These are phyloP conservation scores for Priocnemis perturbator DNA, from an alignment of 2,888 invertebrate genomes.

Conservation along the genomic window DNA sequence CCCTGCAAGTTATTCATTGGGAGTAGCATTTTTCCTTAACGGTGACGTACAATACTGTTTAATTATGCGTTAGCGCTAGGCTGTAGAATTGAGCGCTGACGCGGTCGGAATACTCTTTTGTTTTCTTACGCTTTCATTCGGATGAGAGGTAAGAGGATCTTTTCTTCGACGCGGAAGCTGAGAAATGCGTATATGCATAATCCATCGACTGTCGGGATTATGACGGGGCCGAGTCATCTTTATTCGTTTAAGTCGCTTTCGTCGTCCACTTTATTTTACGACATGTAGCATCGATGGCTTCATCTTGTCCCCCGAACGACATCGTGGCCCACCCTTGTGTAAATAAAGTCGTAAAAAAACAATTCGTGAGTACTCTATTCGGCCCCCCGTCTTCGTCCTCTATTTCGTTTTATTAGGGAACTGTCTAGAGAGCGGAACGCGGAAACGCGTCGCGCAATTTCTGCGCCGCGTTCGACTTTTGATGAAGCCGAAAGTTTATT, in stretches of 20 bases:
- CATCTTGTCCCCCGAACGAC: conserved; percentile 30
- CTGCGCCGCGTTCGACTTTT: conserved; percentile 7
- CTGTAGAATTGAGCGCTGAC: too few relatives aligned
- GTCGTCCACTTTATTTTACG: conserved; percentile 17
- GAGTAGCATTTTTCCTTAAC: too few relatives aligned
- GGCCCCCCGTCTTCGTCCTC: background rate
- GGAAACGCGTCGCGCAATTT: conserved; percentile 6
- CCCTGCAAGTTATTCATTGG: too few relatives aligned
- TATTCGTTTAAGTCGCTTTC: conserved; percentile 8
- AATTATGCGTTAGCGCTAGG: too few relatives aligned
- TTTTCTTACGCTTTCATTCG: too few relatives aligned
- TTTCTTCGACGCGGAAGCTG: background rate
- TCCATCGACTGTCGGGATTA: conserved; percentile 10
- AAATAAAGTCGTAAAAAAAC: conserved; percentile 49
- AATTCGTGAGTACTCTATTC: conserved; percentile 31
- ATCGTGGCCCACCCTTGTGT: conserved; percentile 35
- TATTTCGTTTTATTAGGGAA: conserved; percentile 32
- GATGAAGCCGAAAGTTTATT: background rate
- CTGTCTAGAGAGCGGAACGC: conserved; percentile 8
- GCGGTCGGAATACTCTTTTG: too few relatives aligned
- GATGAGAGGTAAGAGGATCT: too few relatives aligned
- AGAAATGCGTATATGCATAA: background rate
- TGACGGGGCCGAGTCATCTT: too few relatives aligned
- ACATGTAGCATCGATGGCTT: conserved; percentile 14
- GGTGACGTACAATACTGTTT: too few relatives aligned